Conservation (phyloP, 1,140 invertebrate genomes). For the Physella acuta region DNA sequence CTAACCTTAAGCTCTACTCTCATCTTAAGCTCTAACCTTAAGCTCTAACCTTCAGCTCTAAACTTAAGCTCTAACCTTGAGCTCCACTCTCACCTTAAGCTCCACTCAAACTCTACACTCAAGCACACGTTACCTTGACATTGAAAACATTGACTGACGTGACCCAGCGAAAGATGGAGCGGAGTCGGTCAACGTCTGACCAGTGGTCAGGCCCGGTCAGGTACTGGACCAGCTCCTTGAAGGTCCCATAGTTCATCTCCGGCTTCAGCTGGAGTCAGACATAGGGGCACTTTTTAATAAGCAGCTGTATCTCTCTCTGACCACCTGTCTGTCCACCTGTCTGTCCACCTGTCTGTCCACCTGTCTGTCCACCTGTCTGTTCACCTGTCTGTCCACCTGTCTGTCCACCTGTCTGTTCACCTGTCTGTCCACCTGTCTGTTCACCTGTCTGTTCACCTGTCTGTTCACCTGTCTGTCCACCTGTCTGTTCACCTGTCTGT, state of each 20-base stretch:
- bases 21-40: too few species aligned
- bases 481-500: slow-evolving; percentile 2
- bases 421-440: background rate
- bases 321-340: background rate
- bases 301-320: background rate
- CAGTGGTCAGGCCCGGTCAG: slow-evolving; percentile 35
- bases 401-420: background rate
- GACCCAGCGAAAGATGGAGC: slow-evolving; percentile 52
- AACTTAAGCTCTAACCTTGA: too few species aligned
- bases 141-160: slow-evolving; percentile 52
- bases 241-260: slow-evolving; percentile 38
- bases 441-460: background rate
- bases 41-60: too few species aligned
- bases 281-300: background rate
- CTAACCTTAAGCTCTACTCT: too few species aligned
- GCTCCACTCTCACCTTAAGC: too few species aligned
- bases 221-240: slow-evolving; percentile 45
- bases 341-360: background rate
- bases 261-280: slow-evolving; percentile 32
- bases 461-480: background rate
- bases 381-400: background rate
- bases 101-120: too few species aligned
- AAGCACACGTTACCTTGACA: slow-evolving; percentile 32
- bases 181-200: slow-evolving; percentile 45
- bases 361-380: background rate